Base-by-base conservation (phyloP, 2,113 vertebrate genomes). In the Ariopsis seemanni region DNA sequence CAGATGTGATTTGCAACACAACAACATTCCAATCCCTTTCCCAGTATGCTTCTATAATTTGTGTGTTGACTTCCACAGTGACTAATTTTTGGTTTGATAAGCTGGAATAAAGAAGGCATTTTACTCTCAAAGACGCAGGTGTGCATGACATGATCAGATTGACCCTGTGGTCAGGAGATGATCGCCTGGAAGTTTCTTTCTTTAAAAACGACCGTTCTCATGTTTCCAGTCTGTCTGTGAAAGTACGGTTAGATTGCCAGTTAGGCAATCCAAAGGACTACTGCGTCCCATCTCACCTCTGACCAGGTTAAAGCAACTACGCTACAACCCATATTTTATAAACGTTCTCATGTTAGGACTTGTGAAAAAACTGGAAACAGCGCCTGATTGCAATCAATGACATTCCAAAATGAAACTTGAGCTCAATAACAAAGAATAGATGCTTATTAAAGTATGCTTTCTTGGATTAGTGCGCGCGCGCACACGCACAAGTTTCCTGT, bases 311-410 rank as follows among this genome's bases (percentile, higher is more conserved):
- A 74, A 58, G 57, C 20, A 57, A 25, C 18, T 27, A 55, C 10
- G 25, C 27, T 65, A 17, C 67, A 34, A 42, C 30, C 42, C 62
- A 22, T 71, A 53, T 72, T 82, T 83, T 17, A 75, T 86, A 75
- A 91, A 18, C 53, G 81, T 58, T 88, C 82, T 89, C 62, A 67
- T 27, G 30, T 91, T 83, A 48, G 34, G 50, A 48, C 52, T 17
- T 80, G 34, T 34, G 7, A 87, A 88, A 75, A 89, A 50, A 90
- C 82, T 89, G 4, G 27, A 58, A 58, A 82, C 80, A 17, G 55
- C 65, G 89, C 93, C 91, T 91, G 88, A 93, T 90, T 87, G 91
- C 92, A 95, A 93, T 94, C 93, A 93, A 85, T 84, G 81, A 86
- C 62, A 62, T 72, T 91, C 84, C 60, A 27, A 60, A 87, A 85